These are phyloP conservation scores for Hirtodrosophila alboralis DNA, from an alignment of 2,888 invertebrate species.

Conservation along the genomic window DNA sequence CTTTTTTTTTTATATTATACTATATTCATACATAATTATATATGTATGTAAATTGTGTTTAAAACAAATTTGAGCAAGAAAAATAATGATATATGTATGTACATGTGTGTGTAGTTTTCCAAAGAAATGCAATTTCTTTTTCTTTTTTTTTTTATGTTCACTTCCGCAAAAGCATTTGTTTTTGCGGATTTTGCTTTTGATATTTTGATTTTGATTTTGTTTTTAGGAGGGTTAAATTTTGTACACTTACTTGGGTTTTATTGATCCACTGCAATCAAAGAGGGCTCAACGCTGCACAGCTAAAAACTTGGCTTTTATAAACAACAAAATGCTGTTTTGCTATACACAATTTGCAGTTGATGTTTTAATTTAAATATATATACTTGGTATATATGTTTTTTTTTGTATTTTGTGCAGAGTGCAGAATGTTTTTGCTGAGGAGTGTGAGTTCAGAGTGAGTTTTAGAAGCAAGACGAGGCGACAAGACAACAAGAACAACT, in stretches of 20 bases:
- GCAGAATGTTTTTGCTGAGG: conserved; percentile 43
- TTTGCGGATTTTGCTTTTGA: conserved; percentile 32
- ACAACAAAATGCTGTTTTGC: too few species aligned
- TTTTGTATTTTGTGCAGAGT: conserved; percentile 31
- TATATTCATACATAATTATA: too few species aligned
- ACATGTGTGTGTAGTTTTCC: too few species aligned
- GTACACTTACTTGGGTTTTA: conserved; percentile 75
- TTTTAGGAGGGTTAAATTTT: conserved; percentile 57
- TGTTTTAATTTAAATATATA: too few species aligned
- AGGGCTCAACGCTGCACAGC: conserved; percentile 40
- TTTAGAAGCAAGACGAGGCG: conserved; percentile 57
- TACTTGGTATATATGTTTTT: too few species aligned
- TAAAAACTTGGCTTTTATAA: too few species aligned
- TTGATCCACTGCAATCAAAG: conserved; percentile 68
- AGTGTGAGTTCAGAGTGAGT: conserved; percentile 23
- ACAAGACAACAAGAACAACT: too few species aligned
- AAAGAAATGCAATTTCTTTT: conserved; percentile 30
- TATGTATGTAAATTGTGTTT: conserved; percentile 57
- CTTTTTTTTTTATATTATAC: too few species aligned
- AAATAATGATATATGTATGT: conserved; percentile 3
- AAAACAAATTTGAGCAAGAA: conserved; percentile 38
- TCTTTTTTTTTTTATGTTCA: conserved; percentile 52
- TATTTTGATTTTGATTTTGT: conserved; percentile 19
- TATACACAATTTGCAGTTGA: too few species aligned
- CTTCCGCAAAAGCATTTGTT: conserved; percentile 62